A percentile compares a stretch with the other conserved stretches of the same genome.
Conservation (phyloP, 1,140 invertebrate species). For the Drosophila elegans region DNA sequence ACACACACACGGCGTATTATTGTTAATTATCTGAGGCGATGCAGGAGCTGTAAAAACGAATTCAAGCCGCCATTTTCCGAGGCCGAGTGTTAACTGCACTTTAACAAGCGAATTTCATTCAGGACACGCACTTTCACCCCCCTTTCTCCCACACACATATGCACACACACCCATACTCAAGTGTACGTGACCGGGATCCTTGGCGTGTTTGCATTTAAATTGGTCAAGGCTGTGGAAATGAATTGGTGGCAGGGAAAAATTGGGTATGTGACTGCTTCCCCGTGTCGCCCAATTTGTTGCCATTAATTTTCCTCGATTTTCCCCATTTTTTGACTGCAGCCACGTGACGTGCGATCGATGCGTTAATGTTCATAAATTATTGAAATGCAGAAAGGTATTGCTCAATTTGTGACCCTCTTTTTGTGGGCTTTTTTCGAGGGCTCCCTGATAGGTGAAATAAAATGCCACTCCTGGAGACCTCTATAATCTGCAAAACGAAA, state of each 20-base stretch:
- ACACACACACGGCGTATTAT: constrained; percentile 53
- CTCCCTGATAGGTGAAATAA: too few species aligned
- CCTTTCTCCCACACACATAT: background rate
- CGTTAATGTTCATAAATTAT: constrained; percentile 73
- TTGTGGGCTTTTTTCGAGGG: too few species aligned
- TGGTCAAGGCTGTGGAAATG: constrained; percentile 59
- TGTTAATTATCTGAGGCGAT: constrained; percentile 74
- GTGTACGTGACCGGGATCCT: constrained; percentile 35
- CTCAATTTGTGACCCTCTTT: too few species aligned
- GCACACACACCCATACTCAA: background rate
- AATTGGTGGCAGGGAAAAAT: constrained; percentile 6
- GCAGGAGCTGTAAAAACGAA: constrained; percentile 44
- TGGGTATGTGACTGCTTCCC: constrained; percentile 11
- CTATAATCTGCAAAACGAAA: too few species aligned
- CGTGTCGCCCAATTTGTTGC: constrained; percentile 58
- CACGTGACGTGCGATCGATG: constrained; percentile 42
- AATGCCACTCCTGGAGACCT: too few species aligned
- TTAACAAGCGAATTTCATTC: constrained; percentile 63
- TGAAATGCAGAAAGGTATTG: constrained; percentile 21
- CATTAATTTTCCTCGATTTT: constrained; percentile 35
- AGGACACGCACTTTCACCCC: constrained; percentile 35
- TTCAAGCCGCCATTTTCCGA: constrained; percentile 41
- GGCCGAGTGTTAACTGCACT: constrained; percentile 66
- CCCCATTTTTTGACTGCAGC: constrained; percentile 35
- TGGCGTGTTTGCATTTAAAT: constrained; percentile 59